Conservation (phyloP, 2,113 vertebrate species). For the Caranx melampygus region DNA sequence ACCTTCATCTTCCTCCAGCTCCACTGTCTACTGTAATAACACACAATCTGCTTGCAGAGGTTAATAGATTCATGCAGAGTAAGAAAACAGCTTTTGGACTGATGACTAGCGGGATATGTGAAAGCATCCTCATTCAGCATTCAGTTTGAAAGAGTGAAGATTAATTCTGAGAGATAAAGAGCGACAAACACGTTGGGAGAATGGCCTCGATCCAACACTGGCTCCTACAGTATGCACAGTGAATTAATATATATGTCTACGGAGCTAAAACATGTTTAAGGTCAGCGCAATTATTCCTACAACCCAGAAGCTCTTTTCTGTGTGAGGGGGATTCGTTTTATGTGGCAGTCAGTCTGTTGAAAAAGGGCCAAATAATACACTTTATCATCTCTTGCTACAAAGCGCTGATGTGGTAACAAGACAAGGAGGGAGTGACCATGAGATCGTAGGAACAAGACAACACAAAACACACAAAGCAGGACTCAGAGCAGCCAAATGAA, state of each 20-base stretch:
- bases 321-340: constrained; percentile 11
- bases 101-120: not conserved
- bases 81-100: constrained; percentile 8
- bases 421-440: not conserved
- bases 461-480: constrained; percentile 10
- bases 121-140: not conserved
- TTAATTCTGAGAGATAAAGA: not conserved
- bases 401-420: constrained; percentile 37
- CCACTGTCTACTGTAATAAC: not conserved
- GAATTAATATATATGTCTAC: not conserved
- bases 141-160: constrained; percentile 4
- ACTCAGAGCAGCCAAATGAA: constrained; percentile 27
- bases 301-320: not conserved
- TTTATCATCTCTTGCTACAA: constrained; percentile 48
- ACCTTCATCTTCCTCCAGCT: not conserved
- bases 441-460: constrained; percentile 4
- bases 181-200: not conserved
- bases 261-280: not conserved
- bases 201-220: constrained; percentile 4
- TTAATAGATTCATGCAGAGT: constrained; percentile 17
- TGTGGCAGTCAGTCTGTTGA: not conserved
- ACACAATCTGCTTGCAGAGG: constrained; percentile 16
- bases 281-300: not conserved
- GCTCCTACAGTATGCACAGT: not conserved
- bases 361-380: constrained; percentile 13